Evolutionary conservation across 2,888 invertebrate species (phyloP), one percentile per base, ranked within the genome.

Genomic region (Macrophya annulata): DNA sequence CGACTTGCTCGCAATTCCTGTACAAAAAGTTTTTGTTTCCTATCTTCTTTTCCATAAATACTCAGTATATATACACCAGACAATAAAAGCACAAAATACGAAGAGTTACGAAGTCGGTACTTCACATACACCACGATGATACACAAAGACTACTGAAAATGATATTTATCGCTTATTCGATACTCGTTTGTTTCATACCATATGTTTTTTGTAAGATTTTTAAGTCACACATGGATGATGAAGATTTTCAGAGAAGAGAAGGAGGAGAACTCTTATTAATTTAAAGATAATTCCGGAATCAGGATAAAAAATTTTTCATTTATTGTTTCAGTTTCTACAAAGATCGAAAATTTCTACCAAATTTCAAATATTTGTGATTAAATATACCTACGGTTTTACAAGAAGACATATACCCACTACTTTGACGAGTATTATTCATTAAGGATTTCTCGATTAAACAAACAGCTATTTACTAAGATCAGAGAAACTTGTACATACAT

Each of bases 111-210:
- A 74, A 74, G 45, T 74, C 74, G 72, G 1, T 25, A 65, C 65
- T 65, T n/a, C n/a, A n/a, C n/a, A n/a, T n/a, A 31, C 65, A 15
- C 31, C 37, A 15, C n/a, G 72, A 25, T 12, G 55, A 25, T 37
- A 4, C 31, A 12, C 77, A 55, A 55, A 77, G 55, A 77, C 55
- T 77, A n/a, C 51, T 21, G 37, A 15, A 77, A 37, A 55, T 77
- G 15, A 37, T 37, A 77, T 55, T 77, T 31, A 77, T 55, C 51
- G 55, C 51, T 15, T 77, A 55, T 77, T 31, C 37, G 31, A 77
- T 77, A 77, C 55, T 31, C 77, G 17, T 77, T 77, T 55, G n/a
- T 77, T 77, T 55, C 51, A 15, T 55, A 55, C 31, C 17, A 55
- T 2, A 9, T 31, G 4, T 77, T 77, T 55, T 77, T 37, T 4